phyloP scores from a whole-genome alignment of 2,797 vertebrate genomes.

The Myotis myotis region DNA sequence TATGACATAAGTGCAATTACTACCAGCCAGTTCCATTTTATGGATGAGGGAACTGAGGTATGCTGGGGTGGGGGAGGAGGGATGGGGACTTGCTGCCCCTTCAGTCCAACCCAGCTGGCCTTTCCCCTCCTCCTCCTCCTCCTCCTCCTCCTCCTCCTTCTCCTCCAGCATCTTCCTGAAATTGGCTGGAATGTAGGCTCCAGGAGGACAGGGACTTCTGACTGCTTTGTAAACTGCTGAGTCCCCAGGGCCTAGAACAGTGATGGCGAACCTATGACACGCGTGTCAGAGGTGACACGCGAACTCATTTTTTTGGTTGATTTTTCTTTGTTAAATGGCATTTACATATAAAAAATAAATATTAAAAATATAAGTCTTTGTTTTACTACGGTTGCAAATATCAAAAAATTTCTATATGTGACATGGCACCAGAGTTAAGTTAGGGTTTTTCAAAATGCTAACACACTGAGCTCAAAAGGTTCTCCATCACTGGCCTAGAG shows the following conservation, averaged over 20 bases:
- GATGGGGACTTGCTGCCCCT: background rate
- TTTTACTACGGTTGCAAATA: no score
- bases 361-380: no score
- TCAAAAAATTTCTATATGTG: no score
- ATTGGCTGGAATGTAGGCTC: background rate
- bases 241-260: background rate
- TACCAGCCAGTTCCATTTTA: background rate
- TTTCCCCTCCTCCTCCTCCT: background rate
- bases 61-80: background rate
- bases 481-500: background rate
- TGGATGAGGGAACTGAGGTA: background rate
- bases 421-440: no score
- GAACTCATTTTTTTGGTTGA: no score
- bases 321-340: no score
- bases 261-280: no score
- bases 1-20: background rate
- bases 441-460: no score
- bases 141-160: background rate
- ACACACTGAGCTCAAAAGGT: no score
- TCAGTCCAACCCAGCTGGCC: background rate
- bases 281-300: no score
- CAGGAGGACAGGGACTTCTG: background rate
- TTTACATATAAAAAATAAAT: no score
- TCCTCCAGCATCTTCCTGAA: background rate
- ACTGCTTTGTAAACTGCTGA: background rate